These are phyloP conservation scores for Lithobius niger DNA, from an alignment of 1,140 invertebrate genomes.

Conservation along the genomic window DNA sequence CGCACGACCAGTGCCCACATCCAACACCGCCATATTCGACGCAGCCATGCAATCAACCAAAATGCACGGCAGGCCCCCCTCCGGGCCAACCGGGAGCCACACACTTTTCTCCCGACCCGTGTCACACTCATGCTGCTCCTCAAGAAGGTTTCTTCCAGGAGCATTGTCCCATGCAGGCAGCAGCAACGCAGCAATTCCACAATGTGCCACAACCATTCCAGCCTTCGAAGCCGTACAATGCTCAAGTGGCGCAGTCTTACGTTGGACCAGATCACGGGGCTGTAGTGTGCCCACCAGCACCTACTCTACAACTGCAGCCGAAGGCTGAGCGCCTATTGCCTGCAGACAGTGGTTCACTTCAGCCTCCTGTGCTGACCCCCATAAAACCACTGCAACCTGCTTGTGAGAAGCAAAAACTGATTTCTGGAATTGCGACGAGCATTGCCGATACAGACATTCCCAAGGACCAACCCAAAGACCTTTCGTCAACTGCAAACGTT, in stretches of 20 bases:
- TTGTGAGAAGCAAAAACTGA: too few relatives aligned
- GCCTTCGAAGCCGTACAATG: too few relatives aligned
- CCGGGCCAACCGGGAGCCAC: neutral
- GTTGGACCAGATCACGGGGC: neutral
- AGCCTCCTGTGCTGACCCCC: neutral
- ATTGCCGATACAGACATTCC: too few relatives aligned
- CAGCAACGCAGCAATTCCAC: neutral
- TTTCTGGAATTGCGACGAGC: too few relatives aligned
- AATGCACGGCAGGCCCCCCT: neutral
- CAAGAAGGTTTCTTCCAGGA: conserved; percentile 3
- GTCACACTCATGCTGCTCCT: neutral
- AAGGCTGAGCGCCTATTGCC: neutral
- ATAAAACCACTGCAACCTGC: neutral
- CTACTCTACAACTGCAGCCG: neutral
- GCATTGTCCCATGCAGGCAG: neutral
- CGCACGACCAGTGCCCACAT: conserved; percentile 4
- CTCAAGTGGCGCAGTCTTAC: neutral
- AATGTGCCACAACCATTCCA: neutral
- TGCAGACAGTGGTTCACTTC: neutral
- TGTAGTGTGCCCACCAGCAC: neutral
- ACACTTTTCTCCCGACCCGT: neutral
- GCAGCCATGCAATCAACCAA: conserved; percentile 3
- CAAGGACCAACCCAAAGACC: too few relatives aligned
- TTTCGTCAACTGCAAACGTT: too few relatives aligned
- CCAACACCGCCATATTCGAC: conserved; percentile 8